Evolutionary conservation across 1,140 invertebrate genomes (phyloP), one percentile per base, ranked within the genome.

Genomic region (Drosophila littoralis): DNA sequence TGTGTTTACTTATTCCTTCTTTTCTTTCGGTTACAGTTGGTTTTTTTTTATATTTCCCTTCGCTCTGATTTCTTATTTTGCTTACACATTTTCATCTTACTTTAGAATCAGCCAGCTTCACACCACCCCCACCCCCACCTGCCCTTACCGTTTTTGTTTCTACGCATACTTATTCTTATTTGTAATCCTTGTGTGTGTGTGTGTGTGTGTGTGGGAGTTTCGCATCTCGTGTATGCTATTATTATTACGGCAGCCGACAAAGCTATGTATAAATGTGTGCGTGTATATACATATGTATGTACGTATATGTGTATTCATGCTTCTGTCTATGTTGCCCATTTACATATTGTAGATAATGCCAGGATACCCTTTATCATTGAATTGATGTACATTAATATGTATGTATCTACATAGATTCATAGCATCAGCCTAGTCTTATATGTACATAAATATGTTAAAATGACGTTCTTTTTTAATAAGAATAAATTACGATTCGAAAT

Each of bases 31-130:
- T 52, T 61, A 46, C 43, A 54, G 40, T 46, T 50, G 15, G 38
- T 75, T 58, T 45, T 57, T 78, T 22, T 22, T 22, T 43, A 73
- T 59, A 68, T 63, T 81, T 67, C 22, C 40, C 46, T 70, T 46
- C 32, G 45, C 52, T 40, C 22, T 52, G 33, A 58, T 81, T 69
- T 78, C 79, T 66, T 61, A 60, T 68, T 63, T 52, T 54, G 35
- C 52, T 74, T 57, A 45, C 43, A 64, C 45, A 59, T 75, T 78
- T 71, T 59, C 35, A 50, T 75, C 43, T 76, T 51, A 46, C 71
- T 82, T 66, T 32, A 42, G 12, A 48, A 46, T 36, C 64, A 57
- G 28, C 43, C 57, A 61, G 12, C 50, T 40, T 57, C 45, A 28
- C 5, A n/a, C 22, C 4, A 2, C 22, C 7, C 35, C 6, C 40